phyloP scores from a whole-genome alignment of 2,888 invertebrate genomes.

The Tinea pellionella region DNA sequence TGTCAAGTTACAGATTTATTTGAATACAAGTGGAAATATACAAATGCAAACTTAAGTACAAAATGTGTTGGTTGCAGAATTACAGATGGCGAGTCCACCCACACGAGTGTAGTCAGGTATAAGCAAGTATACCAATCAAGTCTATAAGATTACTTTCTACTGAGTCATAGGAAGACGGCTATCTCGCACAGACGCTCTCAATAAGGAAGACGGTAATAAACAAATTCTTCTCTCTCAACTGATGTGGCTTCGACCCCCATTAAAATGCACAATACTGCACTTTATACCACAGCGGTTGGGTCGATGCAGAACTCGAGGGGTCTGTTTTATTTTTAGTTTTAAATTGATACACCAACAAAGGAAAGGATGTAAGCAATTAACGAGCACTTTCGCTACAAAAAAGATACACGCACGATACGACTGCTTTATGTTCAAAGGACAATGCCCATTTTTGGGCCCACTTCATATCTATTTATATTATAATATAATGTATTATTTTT shows the following conservation, averaged over 20 bases:
- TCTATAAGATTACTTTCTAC: slow-evolving; percentile 64
- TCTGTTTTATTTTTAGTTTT: slow-evolving; percentile 53
- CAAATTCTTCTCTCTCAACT: slow-evolving; percentile 61
- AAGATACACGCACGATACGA: slow-evolving; percentile 18
- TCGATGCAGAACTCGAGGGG: slow-evolving; percentile 41
- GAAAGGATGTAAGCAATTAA: slow-evolving; percentile 65
- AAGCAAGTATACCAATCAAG: slow-evolving; percentile 1
- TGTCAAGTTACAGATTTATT: no score
- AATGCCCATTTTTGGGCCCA: no score
- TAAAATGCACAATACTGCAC: slow-evolving; percentile 52
- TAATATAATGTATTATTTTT: no score
- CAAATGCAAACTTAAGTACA: background rate
- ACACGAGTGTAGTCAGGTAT: slow-evolving; percentile 34
- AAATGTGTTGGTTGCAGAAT: slow-evolving; percentile 14
- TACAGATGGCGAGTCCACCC: slow-evolving; percentile 31
- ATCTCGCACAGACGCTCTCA: slow-evolving; percentile 65
- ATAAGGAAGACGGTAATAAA: slow-evolving; percentile 70
- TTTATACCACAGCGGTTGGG: slow-evolving; percentile 47
- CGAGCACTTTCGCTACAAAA: slow-evolving; percentile 48
- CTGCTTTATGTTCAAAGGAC: background rate
- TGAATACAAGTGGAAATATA: no score
- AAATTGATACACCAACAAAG: slow-evolving; percentile 65
- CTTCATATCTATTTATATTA: no score
- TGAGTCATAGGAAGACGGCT: slow-evolving; percentile 69
- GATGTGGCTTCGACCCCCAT: background rate